Percentiles rank a stretch among this genome's conserved stretches.
Evolutionary conservation across 2,113 vertebrate species (phyloP).

Genomic region (Diadophis punctatus): DNA sequence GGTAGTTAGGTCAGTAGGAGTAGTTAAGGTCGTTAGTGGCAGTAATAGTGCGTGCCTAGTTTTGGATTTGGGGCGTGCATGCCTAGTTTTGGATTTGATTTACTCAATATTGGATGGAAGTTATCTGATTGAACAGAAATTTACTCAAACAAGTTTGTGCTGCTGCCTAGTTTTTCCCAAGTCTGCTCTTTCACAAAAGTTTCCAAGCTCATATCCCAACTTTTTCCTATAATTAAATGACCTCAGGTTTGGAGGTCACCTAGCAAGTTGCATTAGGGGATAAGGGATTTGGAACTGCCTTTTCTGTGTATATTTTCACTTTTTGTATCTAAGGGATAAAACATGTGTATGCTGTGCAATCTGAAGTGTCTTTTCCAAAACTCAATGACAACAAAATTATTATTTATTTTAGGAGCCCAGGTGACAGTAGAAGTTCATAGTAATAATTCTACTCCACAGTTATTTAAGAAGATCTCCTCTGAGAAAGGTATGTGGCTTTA

Average conservation of each 20-base stretch:
- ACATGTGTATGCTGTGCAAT: neutral
- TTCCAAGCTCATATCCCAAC: fast-evolving
- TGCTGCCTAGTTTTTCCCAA: neutral
- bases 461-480: conserved; percentile 69
- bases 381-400: neutral
- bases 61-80: no score
- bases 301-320: neutral
- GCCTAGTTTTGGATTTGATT: no score
- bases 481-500: conserved; percentile 63
- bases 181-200: neutral
- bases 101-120: neutral
- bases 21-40: no score
- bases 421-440: conserved; percentile 71
- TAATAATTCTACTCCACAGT: conserved; percentile 50
- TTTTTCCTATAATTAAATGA: neutral
- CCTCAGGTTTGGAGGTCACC: neutral
- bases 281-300: neutral
- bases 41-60: no score
- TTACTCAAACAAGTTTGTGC: neutral
- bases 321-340: neutral
- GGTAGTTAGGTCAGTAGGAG: no score
- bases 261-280: neutral
- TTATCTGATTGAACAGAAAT: neutral
- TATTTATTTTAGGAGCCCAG: conserved; percentile 61
- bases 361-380: neutral